Evolutionary conservation across 2,113 vertebrate genomes (phyloP).

Genomic region (Syngnathus scovelli): DNA sequence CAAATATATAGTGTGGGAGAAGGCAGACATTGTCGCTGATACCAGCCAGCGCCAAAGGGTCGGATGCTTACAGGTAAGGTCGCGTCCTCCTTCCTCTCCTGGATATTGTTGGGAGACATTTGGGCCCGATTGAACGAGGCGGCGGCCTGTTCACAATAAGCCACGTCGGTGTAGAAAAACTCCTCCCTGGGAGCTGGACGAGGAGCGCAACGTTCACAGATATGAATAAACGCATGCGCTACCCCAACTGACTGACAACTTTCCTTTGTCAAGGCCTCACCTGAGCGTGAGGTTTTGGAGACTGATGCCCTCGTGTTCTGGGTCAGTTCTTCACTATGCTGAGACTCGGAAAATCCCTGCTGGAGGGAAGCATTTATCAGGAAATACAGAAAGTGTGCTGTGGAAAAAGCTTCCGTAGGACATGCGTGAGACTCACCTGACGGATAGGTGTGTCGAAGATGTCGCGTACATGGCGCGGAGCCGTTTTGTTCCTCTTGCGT

Average conservation of each 20-base stretch:
- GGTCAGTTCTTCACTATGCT: slow-evolving; percentile 47
- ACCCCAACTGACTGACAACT: background rate
- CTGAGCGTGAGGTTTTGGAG: slow-evolving; percentile 55
- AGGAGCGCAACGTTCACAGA: background rate
- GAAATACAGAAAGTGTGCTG: background rate
- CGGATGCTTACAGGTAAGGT: slow-evolving; percentile 72
- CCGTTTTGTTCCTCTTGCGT: slow-evolving; percentile 75
- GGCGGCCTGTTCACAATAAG: slow-evolving; percentile 83
- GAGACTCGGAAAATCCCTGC: slow-evolving; percentile 41
- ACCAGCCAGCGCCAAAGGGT: no score
- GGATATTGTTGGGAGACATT: slow-evolving; percentile 50
- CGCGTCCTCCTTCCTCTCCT: slow-evolving; percentile 67
- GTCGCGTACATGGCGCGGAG: slow-evolving; percentile 78
- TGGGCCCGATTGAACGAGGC: slow-evolving; percentile 73
- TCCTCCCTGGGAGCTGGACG: slow-evolving; percentile 61
- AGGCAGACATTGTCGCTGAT: no score
- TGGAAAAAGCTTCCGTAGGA: background rate
- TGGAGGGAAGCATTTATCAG: slow-evolving; percentile 15
- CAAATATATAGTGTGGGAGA: no score
- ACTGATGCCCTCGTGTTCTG: slow-evolving; percentile 61
- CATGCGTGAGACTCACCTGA: slow-evolving; percentile 50
- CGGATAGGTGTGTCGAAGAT: slow-evolving; percentile 65
- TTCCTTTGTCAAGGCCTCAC: slow-evolving; percentile 37
- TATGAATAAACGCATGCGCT: background rate
- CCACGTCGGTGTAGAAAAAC: slow-evolving; percentile 76